Conservation (phyloP, 1,140 invertebrate genomes). For the Anastrepha obliqua region DNA sequence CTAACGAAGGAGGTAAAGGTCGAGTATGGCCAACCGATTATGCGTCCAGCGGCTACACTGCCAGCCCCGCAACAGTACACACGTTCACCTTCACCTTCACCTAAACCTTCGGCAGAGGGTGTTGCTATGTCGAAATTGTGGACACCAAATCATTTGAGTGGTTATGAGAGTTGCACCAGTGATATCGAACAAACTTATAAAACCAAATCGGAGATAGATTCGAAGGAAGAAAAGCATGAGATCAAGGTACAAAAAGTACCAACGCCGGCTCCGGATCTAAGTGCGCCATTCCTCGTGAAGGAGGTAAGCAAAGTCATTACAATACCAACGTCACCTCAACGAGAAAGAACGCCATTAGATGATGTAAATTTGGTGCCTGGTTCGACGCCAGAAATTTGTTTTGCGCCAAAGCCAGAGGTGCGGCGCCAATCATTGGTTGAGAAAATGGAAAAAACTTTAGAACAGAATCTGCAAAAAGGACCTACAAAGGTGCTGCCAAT, state of each 20-base stretch:
- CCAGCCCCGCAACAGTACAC: constrained; percentile 66
- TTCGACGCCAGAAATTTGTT: constrained; percentile 80
- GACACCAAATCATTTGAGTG: constrained; percentile 65
- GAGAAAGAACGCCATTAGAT: constrained; percentile 61
- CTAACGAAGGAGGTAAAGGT: constrained; percentile 67
- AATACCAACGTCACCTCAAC: constrained; percentile 72
- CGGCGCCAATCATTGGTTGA: constrained; percentile 77
- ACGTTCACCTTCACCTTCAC: constrained; percentile 70
- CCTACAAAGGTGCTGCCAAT: constrained; percentile 77
- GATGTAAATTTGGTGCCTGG: constrained; percentile 78
- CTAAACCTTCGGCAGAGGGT: constrained; percentile 78
- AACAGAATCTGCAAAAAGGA: constrained; percentile 77
- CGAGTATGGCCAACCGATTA: constrained; percentile 70
- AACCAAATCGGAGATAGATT: constrained; percentile 57
- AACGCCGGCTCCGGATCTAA: constrained; percentile 74
- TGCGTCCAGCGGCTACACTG: constrained; percentile 71
- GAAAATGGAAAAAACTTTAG: constrained; percentile 77
- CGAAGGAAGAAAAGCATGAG: constrained; percentile 66
- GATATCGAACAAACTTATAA: constrained; percentile 63
- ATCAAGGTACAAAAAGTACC: constrained; percentile 69
- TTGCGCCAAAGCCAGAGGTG: constrained; percentile 74
- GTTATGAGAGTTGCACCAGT: constrained; percentile 59
- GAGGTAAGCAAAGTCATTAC: constrained; percentile 73
- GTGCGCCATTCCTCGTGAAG: constrained; percentile 76
- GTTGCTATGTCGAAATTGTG: constrained; percentile 81